Evolutionary conservation across 2,797 vertebrate species (phyloP), one percentile per base, ranked within the genome.

Genomic region (Parauchenoglanis punctatus): DNA sequence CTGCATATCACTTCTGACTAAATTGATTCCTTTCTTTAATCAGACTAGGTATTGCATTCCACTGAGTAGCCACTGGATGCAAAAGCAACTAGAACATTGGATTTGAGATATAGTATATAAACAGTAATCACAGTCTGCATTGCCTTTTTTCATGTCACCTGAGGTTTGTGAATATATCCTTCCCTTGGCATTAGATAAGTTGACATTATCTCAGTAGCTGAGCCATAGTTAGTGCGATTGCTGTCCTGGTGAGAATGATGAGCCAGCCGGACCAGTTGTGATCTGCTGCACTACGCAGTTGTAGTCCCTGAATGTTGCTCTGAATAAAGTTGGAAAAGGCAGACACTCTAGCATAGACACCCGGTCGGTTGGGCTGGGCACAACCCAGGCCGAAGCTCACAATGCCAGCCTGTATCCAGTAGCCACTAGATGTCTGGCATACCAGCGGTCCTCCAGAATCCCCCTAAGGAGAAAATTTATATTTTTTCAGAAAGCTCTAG

Each of bases 391-490:
- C 95, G 4, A 96, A 97, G 85, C 96, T 96, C 89, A 96, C 96
- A 63, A 97, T 94, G 3, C 96, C 96, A 1, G 94, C 95, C 91
- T 96, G 96, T 35, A 96, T 91, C 96, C 96, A 96, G 18, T 92
- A 94, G 67, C 94, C 93, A 12, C 94, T 95, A 12, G 91, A 76
- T 92, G 94, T 93, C 81, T 88, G 81, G 87, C 96, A 97, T 54
- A 96, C 94, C 23, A 97, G 93, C 1, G 96, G 96, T 3, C 96
- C 96, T 12, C 96, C 96, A 5, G 96, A 96, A 89, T 97, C 96
- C 0, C 96, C 96, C 96, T 97, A 87, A 81, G 40, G 67, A 35
- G n/a, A 63, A 84, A 13, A 4, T 76, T n/a, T 3, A 17, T 15
- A n/a, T 49, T 52, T 46, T 75, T 76, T 76, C 25, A 75, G 72